These are phyloP conservation scores for Hemichromis elongatus DNA, from an alignment of 2,113 vertebrate species.

Conservation along the genomic window DNA sequence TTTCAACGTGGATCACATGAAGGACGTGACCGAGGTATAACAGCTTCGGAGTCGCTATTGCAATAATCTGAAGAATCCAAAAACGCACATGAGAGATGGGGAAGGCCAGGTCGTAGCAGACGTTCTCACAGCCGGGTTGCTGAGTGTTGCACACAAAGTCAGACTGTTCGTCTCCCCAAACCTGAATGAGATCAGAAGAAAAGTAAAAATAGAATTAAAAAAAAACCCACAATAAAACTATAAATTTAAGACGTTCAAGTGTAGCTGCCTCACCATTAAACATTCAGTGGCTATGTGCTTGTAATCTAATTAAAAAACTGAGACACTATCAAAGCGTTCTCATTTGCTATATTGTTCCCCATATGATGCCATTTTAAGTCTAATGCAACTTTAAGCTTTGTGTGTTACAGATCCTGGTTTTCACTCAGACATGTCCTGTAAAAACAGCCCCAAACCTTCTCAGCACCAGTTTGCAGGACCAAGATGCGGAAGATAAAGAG, in stretches of 20 bases:
- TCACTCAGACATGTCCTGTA: neutral
- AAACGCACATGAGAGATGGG: constrained; percentile 97
- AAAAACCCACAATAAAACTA: neutral
- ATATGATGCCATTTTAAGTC: neutral
- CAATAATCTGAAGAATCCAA: constrained; percentile 97
- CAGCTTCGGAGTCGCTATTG: constrained; percentile 90
- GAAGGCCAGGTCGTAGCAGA: constrained; percentile 94
- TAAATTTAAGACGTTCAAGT: neutral
- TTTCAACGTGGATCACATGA: constrained; percentile 86
- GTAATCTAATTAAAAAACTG: neutral
- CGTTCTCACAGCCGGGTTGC: constrained; percentile 94
- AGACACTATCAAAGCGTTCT: neutral
- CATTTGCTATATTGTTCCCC: neutral
- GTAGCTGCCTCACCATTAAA: neutral
- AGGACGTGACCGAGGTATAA: constrained; percentile 93
- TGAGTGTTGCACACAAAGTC: constrained; percentile 94
- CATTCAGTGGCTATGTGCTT: neutral
- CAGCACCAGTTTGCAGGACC: constrained; percentile 84
- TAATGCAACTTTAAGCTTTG: neutral
- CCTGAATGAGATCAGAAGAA: constrained; percentile 19
- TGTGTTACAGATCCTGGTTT: neutral
- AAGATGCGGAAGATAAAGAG: constrained; percentile 96
- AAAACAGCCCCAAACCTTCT: constrained; percentile 66
- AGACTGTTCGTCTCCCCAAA: constrained; percentile 95
- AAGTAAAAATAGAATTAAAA: neutral